Conservation (phyloP, 1,140 invertebrate genomes). For the Leptinotarsa undecemlineata region DNA sequence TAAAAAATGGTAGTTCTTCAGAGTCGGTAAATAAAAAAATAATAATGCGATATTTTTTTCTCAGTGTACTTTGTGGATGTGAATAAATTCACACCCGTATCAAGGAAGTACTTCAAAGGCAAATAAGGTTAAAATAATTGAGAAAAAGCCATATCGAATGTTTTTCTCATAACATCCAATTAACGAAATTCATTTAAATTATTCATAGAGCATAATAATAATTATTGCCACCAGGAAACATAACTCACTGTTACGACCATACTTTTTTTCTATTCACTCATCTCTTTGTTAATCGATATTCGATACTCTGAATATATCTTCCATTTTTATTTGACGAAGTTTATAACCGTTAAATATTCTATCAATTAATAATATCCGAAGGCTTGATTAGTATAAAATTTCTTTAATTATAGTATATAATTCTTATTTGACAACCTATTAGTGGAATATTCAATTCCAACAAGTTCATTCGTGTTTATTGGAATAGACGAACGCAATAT, state of each 20-base stretch:
- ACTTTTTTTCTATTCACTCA: background rate
- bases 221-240: background rate
- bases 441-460: background rate
- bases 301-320: background rate
- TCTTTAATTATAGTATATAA: background rate
- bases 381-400: conserved; percentile 3
- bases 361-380: background rate
- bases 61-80: too few relatives aligned
- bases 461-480: background rate
- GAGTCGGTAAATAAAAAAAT: too few relatives aligned
- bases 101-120: too few relatives aligned
- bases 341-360: background rate
- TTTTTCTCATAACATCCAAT: conserved; percentile 1
- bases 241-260: background rate
- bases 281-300: conserved; percentile 3
- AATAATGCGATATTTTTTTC: too few relatives aligned
- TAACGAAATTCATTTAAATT: background rate
- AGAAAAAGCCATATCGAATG: background rate
- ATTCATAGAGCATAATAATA: background rate
- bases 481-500: background rate
- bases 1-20: too few relatives aligned
- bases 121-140: too few relatives aligned
- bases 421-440: conserved; percentile 6
- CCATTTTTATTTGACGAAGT: background rate
- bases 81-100: too few relatives aligned